Evolutionary conservation across 2,113 vertebrate genomes (phyloP).

Genomic region (Alosa alosa): DNA sequence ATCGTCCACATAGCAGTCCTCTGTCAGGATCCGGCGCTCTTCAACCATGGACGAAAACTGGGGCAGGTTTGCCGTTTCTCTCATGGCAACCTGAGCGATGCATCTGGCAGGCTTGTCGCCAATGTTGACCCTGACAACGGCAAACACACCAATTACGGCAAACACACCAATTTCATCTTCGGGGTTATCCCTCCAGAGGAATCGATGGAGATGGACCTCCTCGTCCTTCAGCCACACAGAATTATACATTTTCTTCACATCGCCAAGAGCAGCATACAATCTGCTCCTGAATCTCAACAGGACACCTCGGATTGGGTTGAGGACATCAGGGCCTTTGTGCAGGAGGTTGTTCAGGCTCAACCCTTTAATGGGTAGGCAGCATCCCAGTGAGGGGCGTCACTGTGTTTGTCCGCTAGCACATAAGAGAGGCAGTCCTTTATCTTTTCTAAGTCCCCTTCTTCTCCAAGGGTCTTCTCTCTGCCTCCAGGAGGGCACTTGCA

Average conservation of each 20-base stretch:
- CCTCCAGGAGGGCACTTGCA: too few relatives aligned
- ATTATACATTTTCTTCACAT: constrained; percentile 33
- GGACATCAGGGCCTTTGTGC: constrained; percentile 29
- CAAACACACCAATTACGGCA: constrained; percentile 25
- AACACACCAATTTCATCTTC: too few relatives aligned
- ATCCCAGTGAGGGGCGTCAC: too few relatives aligned
- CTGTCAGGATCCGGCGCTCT: not conserved
- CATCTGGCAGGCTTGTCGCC: not conserved
- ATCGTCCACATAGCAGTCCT: constrained; percentile 41
- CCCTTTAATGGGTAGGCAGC: too few relatives aligned
- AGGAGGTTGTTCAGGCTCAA: constrained; percentile 28
- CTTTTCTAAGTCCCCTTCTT: too few relatives aligned
- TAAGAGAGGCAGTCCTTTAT: too few relatives aligned
- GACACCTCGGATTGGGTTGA: constrained; percentile 29
- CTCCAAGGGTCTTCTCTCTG: too few relatives aligned
- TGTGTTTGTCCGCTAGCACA: too few relatives aligned
- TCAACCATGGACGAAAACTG: constrained; percentile 8
- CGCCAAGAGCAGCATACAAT: constrained; percentile 25
- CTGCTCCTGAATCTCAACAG: constrained; percentile 25
- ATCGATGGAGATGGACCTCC: constrained; percentile 31
- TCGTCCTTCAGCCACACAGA: constrained; percentile 32
- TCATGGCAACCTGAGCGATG: constrained; percentile 11
- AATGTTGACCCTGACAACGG: constrained; percentile 22
- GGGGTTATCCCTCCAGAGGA: constrained; percentile 32
- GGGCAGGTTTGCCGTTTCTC: constrained; percentile 20